Conservation (phyloP, 2,888 invertebrate genomes). For the Laothoe populi region DNA sequence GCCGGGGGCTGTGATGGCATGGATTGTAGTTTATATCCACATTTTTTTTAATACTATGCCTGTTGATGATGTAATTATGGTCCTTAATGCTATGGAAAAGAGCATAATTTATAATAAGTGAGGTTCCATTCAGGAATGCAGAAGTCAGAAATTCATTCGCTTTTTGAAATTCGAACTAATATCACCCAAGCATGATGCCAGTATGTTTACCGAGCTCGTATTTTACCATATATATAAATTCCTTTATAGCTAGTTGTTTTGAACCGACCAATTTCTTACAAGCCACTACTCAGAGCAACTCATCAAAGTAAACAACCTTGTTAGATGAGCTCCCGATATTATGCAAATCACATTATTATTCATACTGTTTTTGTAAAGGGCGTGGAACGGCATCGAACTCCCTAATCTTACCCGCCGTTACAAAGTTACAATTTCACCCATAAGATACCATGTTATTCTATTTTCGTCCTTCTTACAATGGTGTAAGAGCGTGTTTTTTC, state of each 20-base stretch:
- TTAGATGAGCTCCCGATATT: conserved; percentile 73
- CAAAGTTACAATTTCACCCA: conserved; percentile 50
- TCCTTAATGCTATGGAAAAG: no score
- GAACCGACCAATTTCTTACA: conserved; percentile 39
- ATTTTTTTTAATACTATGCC: no score
- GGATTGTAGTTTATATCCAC: no score
- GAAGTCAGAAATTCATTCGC: no score
- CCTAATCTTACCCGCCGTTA: conserved; percentile 70
- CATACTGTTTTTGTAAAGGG: conserved; percentile 83
- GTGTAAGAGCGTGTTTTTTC: conserved; percentile 30
- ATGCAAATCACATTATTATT: conserved; percentile 83
- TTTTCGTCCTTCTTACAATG: conserved; percentile 41
- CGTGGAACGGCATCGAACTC: conserved; percentile 62
- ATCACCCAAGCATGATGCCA: no score
- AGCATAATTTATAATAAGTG: no score
- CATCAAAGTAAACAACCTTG: conserved; percentile 77
- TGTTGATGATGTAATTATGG: no score
- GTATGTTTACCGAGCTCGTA: no score
- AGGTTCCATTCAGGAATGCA: no score
- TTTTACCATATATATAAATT: not conserved
- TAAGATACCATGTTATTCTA: conserved; percentile 34
- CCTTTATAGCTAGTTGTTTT: conserved; percentile 2
- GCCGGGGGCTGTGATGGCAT: no score
- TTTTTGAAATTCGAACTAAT: no score
- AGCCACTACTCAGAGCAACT: conserved; percentile 61